phyloP scores from a whole-genome alignment of 2,888 invertebrate species.

The Epinotia ramella region DNA sequence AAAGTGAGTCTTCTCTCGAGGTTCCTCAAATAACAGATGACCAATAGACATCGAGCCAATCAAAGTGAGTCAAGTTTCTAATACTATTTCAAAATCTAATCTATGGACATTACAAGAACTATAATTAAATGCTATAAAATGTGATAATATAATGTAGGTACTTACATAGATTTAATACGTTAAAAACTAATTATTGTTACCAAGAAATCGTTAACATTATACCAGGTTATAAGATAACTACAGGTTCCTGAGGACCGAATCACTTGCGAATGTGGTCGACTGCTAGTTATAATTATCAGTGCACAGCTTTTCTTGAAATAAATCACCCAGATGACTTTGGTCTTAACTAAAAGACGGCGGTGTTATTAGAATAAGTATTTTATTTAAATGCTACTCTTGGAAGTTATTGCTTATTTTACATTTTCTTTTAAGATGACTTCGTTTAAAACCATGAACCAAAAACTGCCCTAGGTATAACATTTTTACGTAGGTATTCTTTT shows the following conservation, averaged over 20 bases:
- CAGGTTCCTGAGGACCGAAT: background rate
- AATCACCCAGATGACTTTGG: background rate
- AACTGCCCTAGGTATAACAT: no score
- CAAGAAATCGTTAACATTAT: slow-evolving; percentile 15
- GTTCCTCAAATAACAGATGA: no score
- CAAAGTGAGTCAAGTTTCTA: background rate
- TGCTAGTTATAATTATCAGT: background rate
- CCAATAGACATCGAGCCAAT: no score
- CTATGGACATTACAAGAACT: background rate
- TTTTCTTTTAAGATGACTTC: no score
- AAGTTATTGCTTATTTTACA: background rate
- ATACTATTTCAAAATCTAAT: background rate
- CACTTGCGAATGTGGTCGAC: background rate
- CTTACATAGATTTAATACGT: background rate
- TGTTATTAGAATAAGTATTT: background rate
- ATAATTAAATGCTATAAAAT: slow-evolving; percentile 9
- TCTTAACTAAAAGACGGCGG: background rate
- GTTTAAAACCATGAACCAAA: no score
- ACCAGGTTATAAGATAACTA: slow-evolving; percentile 9
- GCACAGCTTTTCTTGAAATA: background rate
- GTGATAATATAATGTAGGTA: background rate
- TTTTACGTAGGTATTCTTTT: no score
- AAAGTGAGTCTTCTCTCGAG: no score
- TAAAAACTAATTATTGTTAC: background rate
- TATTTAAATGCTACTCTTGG: background rate